Conservation (phyloP, 2,113 vertebrate genomes). For the Megaceryle torquata region DNA sequence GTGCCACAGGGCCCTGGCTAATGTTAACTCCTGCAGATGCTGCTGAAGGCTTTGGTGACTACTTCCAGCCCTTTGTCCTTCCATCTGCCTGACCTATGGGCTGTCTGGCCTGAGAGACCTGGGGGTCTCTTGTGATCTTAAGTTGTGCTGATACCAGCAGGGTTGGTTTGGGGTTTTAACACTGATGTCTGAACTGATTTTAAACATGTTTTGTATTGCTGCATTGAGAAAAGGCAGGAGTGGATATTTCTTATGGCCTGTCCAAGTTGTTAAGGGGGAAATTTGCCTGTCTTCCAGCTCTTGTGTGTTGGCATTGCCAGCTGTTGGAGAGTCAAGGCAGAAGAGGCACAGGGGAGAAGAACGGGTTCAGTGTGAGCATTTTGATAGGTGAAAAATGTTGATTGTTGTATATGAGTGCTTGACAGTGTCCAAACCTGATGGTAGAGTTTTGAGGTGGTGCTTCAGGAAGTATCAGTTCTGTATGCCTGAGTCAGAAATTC, state of each 20-base stretch:
- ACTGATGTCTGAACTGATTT: not conserved
- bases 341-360: not conserved
- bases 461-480: not conserved
- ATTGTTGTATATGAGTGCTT: not conserved
- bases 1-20: fast-evolving
- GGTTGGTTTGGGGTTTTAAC: not conserved
- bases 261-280: not conserved
- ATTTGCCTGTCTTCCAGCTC: not conserved
- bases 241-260: not conserved
- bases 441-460: not conserved
- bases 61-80: not conserved
- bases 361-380: not conserved
- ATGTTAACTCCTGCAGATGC: not conserved
- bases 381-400: not conserved
- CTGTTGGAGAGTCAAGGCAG: not conserved
- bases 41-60: not conserved
- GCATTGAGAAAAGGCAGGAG: not conserved
- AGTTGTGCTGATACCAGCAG: not conserved
- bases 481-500: not conserved
- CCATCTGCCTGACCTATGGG: not conserved
- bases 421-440: not conserved
- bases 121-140: not conserved
- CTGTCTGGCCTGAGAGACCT: not conserved
- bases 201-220: not conserved
- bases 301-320: not conserved